A percentile compares a stretch with the other conserved stretches of the same genome.
Conservation (phyloP, 2,113 vertebrate species). For the Ictidomys tridecemlineatus region DNA sequence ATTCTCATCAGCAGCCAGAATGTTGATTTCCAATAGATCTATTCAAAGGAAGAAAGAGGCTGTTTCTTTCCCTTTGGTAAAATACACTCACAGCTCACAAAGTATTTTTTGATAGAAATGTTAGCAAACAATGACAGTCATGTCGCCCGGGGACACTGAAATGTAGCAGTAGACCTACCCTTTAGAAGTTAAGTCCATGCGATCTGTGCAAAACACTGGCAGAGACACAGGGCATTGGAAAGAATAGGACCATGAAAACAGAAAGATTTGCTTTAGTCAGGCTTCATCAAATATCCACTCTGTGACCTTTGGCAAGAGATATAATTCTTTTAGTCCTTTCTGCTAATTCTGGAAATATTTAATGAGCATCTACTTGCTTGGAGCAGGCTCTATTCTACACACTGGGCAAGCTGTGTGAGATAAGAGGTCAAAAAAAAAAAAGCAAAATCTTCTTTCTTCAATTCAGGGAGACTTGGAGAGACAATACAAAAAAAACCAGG, state of each 20-base stretch:
- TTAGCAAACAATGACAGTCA: conserved; percentile 48
- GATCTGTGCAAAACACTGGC: not conserved
- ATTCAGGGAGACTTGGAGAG: not conserved
- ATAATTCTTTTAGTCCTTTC: not conserved
- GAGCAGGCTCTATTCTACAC: not conserved
- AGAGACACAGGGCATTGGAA: not conserved
- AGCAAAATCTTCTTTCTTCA: not conserved
- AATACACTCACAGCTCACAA: conserved; percentile 57
- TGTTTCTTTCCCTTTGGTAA: conserved; percentile 52
- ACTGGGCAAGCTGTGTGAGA: not conserved
- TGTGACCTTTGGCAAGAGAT: not conserved
- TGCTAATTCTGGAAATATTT: not conserved
- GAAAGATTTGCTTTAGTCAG: not conserved
- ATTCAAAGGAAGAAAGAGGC: conserved; percentile 70
- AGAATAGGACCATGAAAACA: not conserved
- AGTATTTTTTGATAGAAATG: conserved; percentile 72
- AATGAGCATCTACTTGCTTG: not conserved
- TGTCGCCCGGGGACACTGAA: not conserved
- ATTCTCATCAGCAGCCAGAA: conserved; percentile 64
- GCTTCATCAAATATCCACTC: not conserved
- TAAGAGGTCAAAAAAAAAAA: not conserved
- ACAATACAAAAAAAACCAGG: not conserved
- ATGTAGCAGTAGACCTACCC: not conserved
- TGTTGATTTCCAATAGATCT: conserved; percentile 71
- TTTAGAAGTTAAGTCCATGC: not conserved